A percentile compares a stretch with the other conserved stretches of the same genome.
These are phyloP conservation scores for Pinna nobilis DNA, from an alignment of 1,140 invertebrate species.

Conservation along the genomic window DNA sequence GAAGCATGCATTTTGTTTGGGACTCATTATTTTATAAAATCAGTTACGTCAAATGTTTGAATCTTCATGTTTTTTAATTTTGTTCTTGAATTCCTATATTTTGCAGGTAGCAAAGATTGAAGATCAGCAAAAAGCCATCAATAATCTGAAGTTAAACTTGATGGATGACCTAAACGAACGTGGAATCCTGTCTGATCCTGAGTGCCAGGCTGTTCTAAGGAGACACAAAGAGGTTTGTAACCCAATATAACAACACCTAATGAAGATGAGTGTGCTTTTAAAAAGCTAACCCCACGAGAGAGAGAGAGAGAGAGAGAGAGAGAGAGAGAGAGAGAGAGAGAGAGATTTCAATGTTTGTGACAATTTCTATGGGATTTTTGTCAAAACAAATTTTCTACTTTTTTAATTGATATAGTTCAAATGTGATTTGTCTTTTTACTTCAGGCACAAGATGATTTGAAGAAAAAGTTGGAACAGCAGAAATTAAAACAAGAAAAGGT, in stretches of 20 bases:
- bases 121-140: conserved; percentile 72
- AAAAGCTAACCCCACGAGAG: too few species aligned
- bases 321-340: not conserved
- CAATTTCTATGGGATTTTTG: conserved; percentile 3
- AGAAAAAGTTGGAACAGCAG: conserved; percentile 62
- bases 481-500: conserved; percentile 68
- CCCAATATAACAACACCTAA: not conserved
- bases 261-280: not conserved
- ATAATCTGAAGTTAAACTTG: conserved; percentile 68
- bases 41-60: too few species aligned
- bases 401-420: not conserved
- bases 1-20: too few species aligned
- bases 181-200: conserved; percentile 65
- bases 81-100: not conserved
- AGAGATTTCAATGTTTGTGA: not conserved
- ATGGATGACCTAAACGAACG: conserved; percentile 70
- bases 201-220: conserved; percentile 65
- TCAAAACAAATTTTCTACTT: not conserved
- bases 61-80: too few species aligned
- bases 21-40: too few species aligned
- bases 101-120: conserved; percentile 69
- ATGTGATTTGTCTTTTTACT: not conserved
- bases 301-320: too few species aligned
- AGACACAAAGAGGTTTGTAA: conserved; percentile 64
- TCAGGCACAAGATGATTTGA: conserved; percentile 66